phyloP scores from a whole-genome alignment of 2,888 invertebrate genomes.

The Caenorhabditis imperialis region DNA sequence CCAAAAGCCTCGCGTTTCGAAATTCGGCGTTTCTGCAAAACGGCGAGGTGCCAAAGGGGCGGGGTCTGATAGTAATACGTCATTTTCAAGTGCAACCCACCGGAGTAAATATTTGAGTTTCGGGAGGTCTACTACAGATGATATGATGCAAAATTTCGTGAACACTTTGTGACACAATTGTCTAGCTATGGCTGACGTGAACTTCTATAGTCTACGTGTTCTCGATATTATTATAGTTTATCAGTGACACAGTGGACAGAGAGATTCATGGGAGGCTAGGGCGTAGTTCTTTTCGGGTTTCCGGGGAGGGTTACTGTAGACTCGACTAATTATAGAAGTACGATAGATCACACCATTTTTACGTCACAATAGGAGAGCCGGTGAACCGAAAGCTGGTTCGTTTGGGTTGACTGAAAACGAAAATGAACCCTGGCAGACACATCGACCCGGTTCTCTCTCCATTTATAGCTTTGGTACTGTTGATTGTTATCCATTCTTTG shows the following conservation, averaged over 20 bases:
- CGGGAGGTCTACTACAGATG: constrained; percentile 26
- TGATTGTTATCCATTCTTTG: constrained; percentile 49
- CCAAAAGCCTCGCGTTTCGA: constrained; percentile 20
- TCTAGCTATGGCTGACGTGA: constrained; percentile 14
- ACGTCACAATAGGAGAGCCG: too few species aligned
- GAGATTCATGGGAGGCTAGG: constrained; percentile 2
- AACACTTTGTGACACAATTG: constrained; percentile 2
- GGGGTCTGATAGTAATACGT: constrained; percentile 15
- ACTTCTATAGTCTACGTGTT: constrained; percentile 34
- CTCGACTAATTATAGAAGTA: not conserved
- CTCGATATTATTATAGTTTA: constrained; percentile 17
- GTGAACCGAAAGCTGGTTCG: too few species aligned
- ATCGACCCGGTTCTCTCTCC: too few species aligned
- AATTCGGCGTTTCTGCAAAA: constrained; percentile 21
- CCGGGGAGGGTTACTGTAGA: constrained; percentile 8
- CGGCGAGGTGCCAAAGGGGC: not conserved
- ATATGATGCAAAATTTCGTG: constrained; percentile 49
- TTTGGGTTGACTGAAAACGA: too few species aligned
- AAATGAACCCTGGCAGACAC: too few species aligned
- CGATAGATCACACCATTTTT: too few species aligned
- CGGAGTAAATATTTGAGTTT: constrained; percentile 34
- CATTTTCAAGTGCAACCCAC: constrained; percentile 29
- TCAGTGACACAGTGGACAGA: not conserved
- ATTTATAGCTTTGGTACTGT: constrained; percentile 29
- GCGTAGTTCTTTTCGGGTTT: constrained; percentile 16